phyloP scores from a whole-genome alignment of 2,113 vertebrate species.

The Mustela nigripes region DNA sequence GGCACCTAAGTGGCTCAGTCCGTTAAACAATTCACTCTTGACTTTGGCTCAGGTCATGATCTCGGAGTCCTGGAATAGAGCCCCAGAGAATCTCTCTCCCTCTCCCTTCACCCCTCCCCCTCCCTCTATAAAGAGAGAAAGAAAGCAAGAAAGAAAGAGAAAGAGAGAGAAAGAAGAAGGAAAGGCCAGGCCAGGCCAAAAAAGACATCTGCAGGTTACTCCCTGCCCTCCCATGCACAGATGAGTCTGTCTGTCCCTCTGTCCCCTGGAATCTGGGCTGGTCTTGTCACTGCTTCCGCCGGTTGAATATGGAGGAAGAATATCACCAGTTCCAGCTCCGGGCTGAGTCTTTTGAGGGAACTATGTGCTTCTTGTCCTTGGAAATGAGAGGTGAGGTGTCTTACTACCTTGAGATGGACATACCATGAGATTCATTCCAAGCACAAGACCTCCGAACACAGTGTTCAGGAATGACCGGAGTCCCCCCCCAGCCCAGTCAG shows the following conservation, averaged over 20 bases:
- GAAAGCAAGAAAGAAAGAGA: neutral
- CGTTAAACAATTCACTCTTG: neutral
- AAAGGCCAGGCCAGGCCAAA: neutral
- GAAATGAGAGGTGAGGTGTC: neutral
- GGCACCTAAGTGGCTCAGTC: neutral
- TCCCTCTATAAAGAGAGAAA: neutral
- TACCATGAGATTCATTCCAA: fast-evolving
- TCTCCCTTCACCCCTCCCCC: neutral
- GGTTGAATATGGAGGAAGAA: neutral
- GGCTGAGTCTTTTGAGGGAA: neutral
- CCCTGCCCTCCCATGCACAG: neutral
- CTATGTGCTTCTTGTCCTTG: neutral
- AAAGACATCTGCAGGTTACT: too few relatives aligned
- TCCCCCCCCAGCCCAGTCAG: neutral
- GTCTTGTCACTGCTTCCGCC: neutral
- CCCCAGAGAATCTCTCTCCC: neutral
- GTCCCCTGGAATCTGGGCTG: fast-evolving
- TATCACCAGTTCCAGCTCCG: fast-evolving
- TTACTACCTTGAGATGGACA: neutral
- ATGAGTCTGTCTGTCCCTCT: neutral
- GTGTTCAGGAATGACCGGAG: neutral
- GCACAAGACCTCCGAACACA: neutral
- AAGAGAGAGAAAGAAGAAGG: neutral
- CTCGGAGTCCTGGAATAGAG: neutral
- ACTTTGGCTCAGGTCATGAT: neutral